Base-by-base conservation (phyloP, 2,888 invertebrate species). In the Ichneumon xanthorius region DNA sequence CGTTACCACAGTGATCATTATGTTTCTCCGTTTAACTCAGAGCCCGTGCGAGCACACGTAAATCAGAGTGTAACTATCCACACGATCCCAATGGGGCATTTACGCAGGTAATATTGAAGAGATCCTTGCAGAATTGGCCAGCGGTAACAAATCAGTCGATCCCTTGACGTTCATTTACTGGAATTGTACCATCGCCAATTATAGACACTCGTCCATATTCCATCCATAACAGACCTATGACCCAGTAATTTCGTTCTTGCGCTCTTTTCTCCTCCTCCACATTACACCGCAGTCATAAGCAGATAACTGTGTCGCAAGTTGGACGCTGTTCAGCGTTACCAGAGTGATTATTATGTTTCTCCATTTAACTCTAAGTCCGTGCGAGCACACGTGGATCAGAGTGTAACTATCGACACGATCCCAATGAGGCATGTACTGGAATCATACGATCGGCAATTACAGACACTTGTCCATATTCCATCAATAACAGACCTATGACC, bases 41-140 rank as follows among this genome's bases (percentile, higher is more conserved):
- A 87, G 77, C 53, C 70, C 80, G 37, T n/a, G 50, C 63, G 68
- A 79, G 82, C 40, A 79, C 85, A 81, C 68, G 77, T 72, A 76
- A 83, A 81, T 85, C 70, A 71, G 82, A 4, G 87, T 76, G 88
- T 87, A 89, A 85, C 88, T 86, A 88, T 89, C 87, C 85, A 71
- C 85, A 6, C 30, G 61, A 30, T 30, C 61, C 33, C 11, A 6
- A 61, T 61, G 33, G 16, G 71, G 86, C 89, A 88, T 89, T 90
- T 26, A 26, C 26, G 2, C 26, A 26, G 26, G 26, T 26, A 26
- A 26, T 26, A 26, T 1, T 1, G 30, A 30, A 30, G 30, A 30
- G 30, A 30, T 30, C 30, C 30, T 30, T 4, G 30, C 30, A 3
- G 30, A 30, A 30, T 30, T 30, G 4, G 4, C 4, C 30, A 30